Base-by-base conservation (phyloP, 1,140 invertebrate species). In the Prorops nasuta region DNA sequence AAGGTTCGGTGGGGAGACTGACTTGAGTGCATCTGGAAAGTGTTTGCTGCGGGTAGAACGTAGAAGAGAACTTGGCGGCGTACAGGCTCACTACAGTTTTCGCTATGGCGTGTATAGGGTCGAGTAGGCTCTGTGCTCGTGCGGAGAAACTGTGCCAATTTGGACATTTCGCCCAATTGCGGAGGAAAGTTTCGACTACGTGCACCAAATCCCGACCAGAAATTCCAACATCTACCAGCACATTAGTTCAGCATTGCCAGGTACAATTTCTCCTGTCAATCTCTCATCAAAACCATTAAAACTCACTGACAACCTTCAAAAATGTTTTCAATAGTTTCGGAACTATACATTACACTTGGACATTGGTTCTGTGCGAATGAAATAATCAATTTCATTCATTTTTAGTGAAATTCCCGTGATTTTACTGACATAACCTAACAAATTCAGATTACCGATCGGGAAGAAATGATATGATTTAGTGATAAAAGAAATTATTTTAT, bases 101-200 rank as follows among this genome's bases (percentile, higher is more conserved):
- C 79, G 81, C 82, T 81, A 87, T 86, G 85, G 84, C 85, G 82
- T 86, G 84, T 83, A 80, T 86, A 85, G 85, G 83, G 79, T 84
- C 85, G 75, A 83, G 83, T 82, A 83, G 85, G 81, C 80, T 87
- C 78, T 86, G 85, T 85, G 84, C 82, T 81, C 84, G 84, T 78
- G 83, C 84, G 76, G 85, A 86, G 79, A 86, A 86, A 83, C 78
- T 87, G 84, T 87, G 85, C 82, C 83, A 85, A 80, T 84, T 85
- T 63, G 81, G 83, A 80, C 81, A 84, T 78, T 81, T 79, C 76
- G 75, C 69, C 57, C 71, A 76, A 62, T 63, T 82, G 71, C 77
- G 80, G 69, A 83, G 78, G 70, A 82, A 82, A 79, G 78, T 80
- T 78, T 74, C 80, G 67, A 80, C 66, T 37, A 72, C 81, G 79